These are phyloP conservation scores for Crotalus horridus DNA, from an alignment of 2,113 vertebrate genomes.

Conservation along the genomic window DNA sequence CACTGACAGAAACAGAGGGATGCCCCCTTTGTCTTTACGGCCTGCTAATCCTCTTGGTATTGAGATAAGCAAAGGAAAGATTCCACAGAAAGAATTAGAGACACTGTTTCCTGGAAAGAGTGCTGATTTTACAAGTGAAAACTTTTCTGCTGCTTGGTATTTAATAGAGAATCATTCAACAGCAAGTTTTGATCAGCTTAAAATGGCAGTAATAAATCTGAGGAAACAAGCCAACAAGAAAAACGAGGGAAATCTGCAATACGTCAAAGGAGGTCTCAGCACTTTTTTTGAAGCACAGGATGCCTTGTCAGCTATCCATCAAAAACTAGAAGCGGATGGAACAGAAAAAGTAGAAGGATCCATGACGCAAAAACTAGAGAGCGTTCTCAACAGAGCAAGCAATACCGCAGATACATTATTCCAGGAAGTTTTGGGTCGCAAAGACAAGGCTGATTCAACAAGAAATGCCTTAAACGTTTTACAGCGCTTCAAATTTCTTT, in stretches of 20 bases:
- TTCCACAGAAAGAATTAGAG: conserved; percentile 87
- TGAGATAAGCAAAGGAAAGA: conserved; percentile 88
- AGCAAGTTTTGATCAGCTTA: conserved; percentile 93
- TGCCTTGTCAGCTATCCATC: conserved; percentile 97
- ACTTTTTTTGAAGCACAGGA: conserved; percentile 99
- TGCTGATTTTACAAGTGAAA: conserved; percentile 96
- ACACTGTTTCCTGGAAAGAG: conserved; percentile 89
- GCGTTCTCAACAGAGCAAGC: conserved; percentile 94
- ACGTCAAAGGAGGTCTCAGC: conserved; percentile 95
- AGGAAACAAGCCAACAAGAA: conserved; percentile 96
- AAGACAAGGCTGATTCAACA: conserved; percentile 98
- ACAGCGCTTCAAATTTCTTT: conserved; percentile 97
- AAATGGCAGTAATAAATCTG: conserved; percentile 82
- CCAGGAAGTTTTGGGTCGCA: conserved; percentile 94
- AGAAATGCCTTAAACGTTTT: conserved; percentile 96
- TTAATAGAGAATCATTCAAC: conserved; percentile 94
- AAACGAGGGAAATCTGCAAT: conserved; percentile 93
- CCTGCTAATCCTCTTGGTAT: conserved; percentile 94
- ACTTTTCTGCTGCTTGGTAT: conserved; percentile 96
- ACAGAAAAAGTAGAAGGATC: conserved; percentile 97
- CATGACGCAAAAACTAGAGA: conserved; percentile 95
- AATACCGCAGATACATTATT: conserved; percentile 92
- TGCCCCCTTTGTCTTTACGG: conserved; percentile 91
- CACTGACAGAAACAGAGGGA: conserved; percentile 93
- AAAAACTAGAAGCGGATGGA: conserved; percentile 93